These are phyloP conservation scores for Volucella bombylans DNA, from an alignment of 2,888 invertebrate genomes.

Conservation along the genomic window DNA sequence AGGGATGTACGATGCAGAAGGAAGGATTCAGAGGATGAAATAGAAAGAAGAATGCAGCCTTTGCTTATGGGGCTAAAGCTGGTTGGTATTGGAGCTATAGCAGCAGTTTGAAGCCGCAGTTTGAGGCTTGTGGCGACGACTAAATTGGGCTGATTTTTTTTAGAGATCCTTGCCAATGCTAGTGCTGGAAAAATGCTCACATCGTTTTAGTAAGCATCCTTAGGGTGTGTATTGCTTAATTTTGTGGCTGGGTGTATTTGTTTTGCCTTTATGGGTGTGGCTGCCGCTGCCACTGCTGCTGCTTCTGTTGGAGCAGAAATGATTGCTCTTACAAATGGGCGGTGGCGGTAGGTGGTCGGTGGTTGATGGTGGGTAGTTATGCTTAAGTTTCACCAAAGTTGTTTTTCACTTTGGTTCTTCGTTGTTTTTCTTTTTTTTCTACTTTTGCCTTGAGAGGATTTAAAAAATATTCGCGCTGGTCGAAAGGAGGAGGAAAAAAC, in stretches of 20 bases:
- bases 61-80: not conserved
- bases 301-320: not conserved
- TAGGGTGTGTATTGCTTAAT: slow-evolving; percentile 67
- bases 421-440: not conserved
- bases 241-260: slow-evolving; percentile 61
- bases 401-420: not conserved
- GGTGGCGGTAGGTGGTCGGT: not conserved
- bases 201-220: slow-evolving; percentile 34
- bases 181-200: slow-evolving; percentile 23
- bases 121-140: slow-evolving; percentile 67
- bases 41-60: not conserved
- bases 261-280: slow-evolving; percentile 56
- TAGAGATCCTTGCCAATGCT: slow-evolving; percentile 12
- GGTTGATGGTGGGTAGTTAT: slow-evolving; percentile 21
- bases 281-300: not conserved
- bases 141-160: slow-evolving; percentile 64
- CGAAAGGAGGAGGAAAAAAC: not conserved
- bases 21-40: not conserved
- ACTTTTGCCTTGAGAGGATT: slow-evolving; percentile 1
- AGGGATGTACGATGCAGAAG: not conserved
- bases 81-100: not conserved
- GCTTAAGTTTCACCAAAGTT: slow-evolving; percentile 20
- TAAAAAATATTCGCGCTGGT: not conserved
- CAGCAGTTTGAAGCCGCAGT: slow-evolving; percentile 55
- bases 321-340: slow-evolving; percentile 20